Percentiles rank a stretch among this genome's conserved stretches.
Evolutionary conservation across 2,888 invertebrate genomes (phyloP).

Genomic region (Polydrusus cervinus): DNA sequence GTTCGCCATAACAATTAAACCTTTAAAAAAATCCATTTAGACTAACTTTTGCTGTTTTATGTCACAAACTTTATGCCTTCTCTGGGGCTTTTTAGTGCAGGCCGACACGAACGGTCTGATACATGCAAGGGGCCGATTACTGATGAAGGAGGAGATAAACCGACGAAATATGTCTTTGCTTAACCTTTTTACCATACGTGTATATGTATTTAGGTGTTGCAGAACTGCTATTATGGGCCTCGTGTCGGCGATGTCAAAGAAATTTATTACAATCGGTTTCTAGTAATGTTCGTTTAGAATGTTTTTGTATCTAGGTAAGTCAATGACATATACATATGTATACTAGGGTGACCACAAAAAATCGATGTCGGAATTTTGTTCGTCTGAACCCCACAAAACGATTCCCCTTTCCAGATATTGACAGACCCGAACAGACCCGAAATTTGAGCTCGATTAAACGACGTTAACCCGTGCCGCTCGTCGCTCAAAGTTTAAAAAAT

Average conservation of each 20-base stretch:
- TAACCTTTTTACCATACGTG: conserved; percentile 25
- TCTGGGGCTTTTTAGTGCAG: conserved; percentile 25
- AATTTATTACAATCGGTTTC: conserved; percentile 25
- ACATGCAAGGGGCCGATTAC: conserved; percentile 43
- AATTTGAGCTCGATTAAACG: too few species aligned
- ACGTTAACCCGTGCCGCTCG: too few species aligned
- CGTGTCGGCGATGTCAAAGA: conserved; percentile 11
- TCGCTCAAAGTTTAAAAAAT: too few species aligned
- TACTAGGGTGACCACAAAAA: too few species aligned
- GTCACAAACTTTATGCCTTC: conserved; percentile 25
- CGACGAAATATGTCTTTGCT: conserved; percentile 44
- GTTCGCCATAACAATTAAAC: conserved; percentile 10
- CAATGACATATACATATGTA: too few species aligned
- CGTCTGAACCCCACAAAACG: too few species aligned
- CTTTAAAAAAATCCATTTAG: conserved; percentile 11
- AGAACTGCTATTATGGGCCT: conserved; percentile 22
- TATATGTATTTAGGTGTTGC: conserved; percentile 32
- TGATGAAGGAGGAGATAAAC: conserved; percentile 38
- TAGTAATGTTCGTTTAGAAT: not conserved
- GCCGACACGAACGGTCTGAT: conserved; percentile 20
- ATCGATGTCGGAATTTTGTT: too few species aligned
- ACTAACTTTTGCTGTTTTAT: conserved; percentile 4
- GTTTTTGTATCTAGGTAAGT: not conserved
- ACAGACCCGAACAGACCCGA: too few species aligned
- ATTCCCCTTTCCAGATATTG: too few species aligned